Evolutionary conservation across 2,113 vertebrate species (phyloP), one percentile per base, ranked within the genome.

Genomic region (Litocranius walleri): DNA sequence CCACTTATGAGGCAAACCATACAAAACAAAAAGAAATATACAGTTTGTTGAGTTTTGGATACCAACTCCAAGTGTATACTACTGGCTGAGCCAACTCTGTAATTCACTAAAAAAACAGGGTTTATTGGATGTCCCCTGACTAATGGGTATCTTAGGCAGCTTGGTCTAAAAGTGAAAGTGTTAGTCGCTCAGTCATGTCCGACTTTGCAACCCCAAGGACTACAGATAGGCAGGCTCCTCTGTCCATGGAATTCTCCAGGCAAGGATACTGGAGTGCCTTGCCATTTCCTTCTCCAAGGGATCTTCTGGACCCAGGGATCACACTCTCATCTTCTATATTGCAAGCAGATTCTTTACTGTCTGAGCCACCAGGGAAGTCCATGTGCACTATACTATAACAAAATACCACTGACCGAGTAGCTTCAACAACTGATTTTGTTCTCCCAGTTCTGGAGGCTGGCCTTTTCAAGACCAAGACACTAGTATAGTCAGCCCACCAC

Each of bases 111-210:
- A 52, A 52, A n/a, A 7, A 3, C 27, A 64, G 27, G 21, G 13
- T 3, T 54, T 64, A 81, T 27, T 80, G 6, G 71, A 7, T 36
- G 56, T 9, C 33, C n/a, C 4, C 21, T 81, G 48, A 81, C 30
- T 81, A 67, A 29, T 11, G 15, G 48, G 29, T 92, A 21, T 56
- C 61, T 56, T 45, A n/a, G 59, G 43, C 64, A 84, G 17, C 13
- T 43, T 15, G 8, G 48, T 40, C 67, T 40, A 71, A 74, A 23
- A 74, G 67, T 40, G n/a, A 40, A 40, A 13, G 19, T 74, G n/a
- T 74, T 74, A 74, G 5, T 40, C 1, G 1, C n/a, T 74, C 21
- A 23, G 5, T 40, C 0, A 0, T 40, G n/a, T 40, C n/a, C 0
- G 1, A 74, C n/a, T 74, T 74, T 74, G 67, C 19, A 40, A 23